Conservation (phyloP, 2,113 vertebrate species). For the Lasiurus borealis region DNA sequence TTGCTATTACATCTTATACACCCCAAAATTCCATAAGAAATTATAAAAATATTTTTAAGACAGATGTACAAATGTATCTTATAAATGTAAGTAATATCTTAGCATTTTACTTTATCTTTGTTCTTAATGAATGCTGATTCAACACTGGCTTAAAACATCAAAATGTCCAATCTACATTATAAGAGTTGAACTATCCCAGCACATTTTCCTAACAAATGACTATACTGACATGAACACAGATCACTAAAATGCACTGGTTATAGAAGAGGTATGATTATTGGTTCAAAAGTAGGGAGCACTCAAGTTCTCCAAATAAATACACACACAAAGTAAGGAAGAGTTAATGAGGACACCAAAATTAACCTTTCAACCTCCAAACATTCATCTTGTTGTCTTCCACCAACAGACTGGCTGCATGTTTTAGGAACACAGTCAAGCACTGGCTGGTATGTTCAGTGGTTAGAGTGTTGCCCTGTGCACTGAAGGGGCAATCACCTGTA, state of each 20-base stretch:
- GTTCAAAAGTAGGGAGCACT: slow-evolving; percentile 85
- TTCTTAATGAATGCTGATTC: slow-evolving; percentile 54
- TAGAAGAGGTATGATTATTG: slow-evolving; percentile 89
- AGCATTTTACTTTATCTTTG: slow-evolving; percentile 50
- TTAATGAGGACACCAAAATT: neutral
- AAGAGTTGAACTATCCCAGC: slow-evolving; percentile 74
- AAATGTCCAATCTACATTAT: slow-evolving; percentile 53
- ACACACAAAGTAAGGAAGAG: slow-evolving; percentile 71
- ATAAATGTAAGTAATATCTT: neutral
- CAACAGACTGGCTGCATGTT: neutral
- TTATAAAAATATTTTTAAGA: slow-evolving; percentile 50
- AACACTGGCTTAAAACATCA: slow-evolving; percentile 50
- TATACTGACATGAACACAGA: slow-evolving; percentile 77
- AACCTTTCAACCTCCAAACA: neutral
- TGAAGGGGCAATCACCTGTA: no score
- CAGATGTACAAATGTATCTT: slow-evolving; percentile 65
- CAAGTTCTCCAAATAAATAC: slow-evolving; percentile 76
- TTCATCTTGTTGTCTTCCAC: neutral
- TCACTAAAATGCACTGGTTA: slow-evolving; percentile 82
- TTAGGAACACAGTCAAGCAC: neutral
- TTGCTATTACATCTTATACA: slow-evolving; percentile 27
- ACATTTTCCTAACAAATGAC: slow-evolving; percentile 75
- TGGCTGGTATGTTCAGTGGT: no score
- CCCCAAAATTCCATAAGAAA: slow-evolving; percentile 72
- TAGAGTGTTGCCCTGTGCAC: no score